These are phyloP conservation scores for Calameuta idolon DNA, from an alignment of 2,888 invertebrate genomes.

Conservation along the genomic window DNA sequence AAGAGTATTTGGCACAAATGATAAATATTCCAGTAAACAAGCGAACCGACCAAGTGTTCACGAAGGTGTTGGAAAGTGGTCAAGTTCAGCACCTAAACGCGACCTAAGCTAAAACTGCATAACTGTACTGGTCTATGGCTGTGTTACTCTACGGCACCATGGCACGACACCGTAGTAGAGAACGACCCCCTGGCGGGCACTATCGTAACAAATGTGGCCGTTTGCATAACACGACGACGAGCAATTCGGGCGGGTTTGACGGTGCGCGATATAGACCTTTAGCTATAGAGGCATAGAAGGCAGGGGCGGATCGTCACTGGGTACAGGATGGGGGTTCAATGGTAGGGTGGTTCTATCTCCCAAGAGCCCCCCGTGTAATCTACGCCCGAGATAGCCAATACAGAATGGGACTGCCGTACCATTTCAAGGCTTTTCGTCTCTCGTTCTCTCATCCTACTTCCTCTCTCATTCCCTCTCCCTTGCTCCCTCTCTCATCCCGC, in stretches of 20 bases:
- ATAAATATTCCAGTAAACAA: background rate
- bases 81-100: conserved; percentile 29
- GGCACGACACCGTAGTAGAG: conserved; percentile 46
- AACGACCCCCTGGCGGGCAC: conserved; percentile 63
- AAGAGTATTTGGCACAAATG: background rate
- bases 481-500: conserved; percentile 13
- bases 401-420: conserved; percentile 44
- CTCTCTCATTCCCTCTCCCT: conserved; percentile 15
- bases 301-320: conserved; percentile 29
- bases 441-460: conserved; percentile 15
- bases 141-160: conserved; percentile 36
- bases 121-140: conserved; percentile 26
- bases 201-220: conserved; percentile 67
- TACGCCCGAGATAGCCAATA: conserved; percentile 59
- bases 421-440: conserved; percentile 41
- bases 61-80: conserved; percentile 28
- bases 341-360: conserved; percentile 34
- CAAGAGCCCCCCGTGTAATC: conserved; percentile 43
- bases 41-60: background rate
- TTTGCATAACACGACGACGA: conserved; percentile 68
- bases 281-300: conserved; percentile 41
- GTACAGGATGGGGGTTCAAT: conserved; percentile 27
- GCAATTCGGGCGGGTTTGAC: conserved; percentile 67
- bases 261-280: conserved; percentile 67
- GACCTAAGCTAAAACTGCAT: conserved; percentile 22